A percentile compares a stretch with the other conserved stretches of the same genome.
These are phyloP conservation scores for Heliconius aoede DNA, from an alignment of 2,888 invertebrate genomes.

Conservation along the genomic window DNA sequence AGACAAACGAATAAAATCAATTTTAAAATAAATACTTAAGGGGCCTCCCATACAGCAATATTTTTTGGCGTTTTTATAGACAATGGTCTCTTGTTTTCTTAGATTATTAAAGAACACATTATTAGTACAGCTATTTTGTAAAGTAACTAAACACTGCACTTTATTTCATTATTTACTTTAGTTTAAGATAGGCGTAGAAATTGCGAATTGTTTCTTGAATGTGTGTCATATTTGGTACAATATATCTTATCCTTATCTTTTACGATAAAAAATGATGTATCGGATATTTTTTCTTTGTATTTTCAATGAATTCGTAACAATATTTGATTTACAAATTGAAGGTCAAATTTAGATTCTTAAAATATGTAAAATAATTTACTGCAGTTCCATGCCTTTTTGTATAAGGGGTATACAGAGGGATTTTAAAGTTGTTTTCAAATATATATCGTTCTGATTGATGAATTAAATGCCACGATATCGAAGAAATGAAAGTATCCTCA, in stretches of 20 bases:
- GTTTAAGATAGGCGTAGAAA: constrained; percentile 25
- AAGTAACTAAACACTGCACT: constrained; percentile 3
- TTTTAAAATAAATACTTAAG: too few relatives aligned
- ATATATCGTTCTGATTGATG: not conserved
- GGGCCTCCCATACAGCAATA: too few relatives aligned
- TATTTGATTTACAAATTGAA: constrained; percentile 7
- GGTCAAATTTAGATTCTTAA: not conserved
- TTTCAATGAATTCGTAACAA: constrained; percentile 13
- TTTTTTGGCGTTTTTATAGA: too few relatives aligned
- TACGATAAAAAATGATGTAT: constrained; percentile 38
- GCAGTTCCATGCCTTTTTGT: not conserved
- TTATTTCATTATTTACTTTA: constrained; percentile 19
- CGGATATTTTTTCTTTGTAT: constrained; percentile 4
- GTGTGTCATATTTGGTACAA: constrained; percentile 36
- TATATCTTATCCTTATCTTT: constrained; percentile 36
- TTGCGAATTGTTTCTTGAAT: constrained; percentile 32
- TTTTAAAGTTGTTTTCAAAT: not conserved
- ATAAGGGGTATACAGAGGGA: not conserved
- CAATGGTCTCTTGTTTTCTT: too few relatives aligned
- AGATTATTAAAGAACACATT: too few relatives aligned
- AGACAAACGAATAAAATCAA: too few relatives aligned
- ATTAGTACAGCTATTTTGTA: not conserved
- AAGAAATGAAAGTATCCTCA: not conserved
- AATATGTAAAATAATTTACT: not conserved
- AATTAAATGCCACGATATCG: not conserved